Base-by-base conservation (phyloP, 53 echinoderm and acorn worm species). In the Paelopatides confundens region DNA sequence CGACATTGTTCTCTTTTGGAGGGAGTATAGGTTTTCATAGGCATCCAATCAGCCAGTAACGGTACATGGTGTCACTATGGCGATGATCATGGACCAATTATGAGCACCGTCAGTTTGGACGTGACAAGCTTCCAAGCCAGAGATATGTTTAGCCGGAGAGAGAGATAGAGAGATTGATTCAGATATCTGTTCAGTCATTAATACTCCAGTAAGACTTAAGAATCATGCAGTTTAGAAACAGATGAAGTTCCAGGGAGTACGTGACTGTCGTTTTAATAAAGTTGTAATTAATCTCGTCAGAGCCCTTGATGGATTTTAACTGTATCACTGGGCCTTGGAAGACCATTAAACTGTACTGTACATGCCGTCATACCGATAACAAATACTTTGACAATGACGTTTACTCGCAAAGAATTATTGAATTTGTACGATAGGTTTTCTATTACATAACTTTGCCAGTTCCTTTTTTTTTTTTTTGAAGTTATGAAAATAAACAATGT, bases 31-130 rank as follows among this genome's bases (percentile, higher is more conserved):
- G 65, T 12, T 26, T 15, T 10, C 10, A 64, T 26, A 31, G 27
- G 11, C 65, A 64, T 64, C 31, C 65, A 26, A 43, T 43, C 43
- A 43, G 43, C 58, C n/a, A 21, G 58, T 21, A 5, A 58, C 24
- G 21, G 58, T 58, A 21, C 58, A 37, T 10, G 35, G 37, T 74
- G 74, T 74, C 27, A 10, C 39, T 23, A 39, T 74, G 74, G 21
- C 74, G 35, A 24, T 74, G 43, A 38, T 74, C 74, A 74, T 39
- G 74, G 74, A 74, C 74, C 74, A 74, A 74, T 38, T 74, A 74
- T 24, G 4, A 74, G 39, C 74, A 74, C 39, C 23, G 58, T 58
- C 58, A 43, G 58, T 58, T 5, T n/a, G n/a, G 58, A n/a, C 58
- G n/a, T 21, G 58, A 58, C 58, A 58, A 43, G 43, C 43, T 43